Percentiles rank a stretch among this genome's conserved stretches.
Conservation (phyloP, 2,797 vertebrate species). For the Hylomyscus alleni region DNA sequence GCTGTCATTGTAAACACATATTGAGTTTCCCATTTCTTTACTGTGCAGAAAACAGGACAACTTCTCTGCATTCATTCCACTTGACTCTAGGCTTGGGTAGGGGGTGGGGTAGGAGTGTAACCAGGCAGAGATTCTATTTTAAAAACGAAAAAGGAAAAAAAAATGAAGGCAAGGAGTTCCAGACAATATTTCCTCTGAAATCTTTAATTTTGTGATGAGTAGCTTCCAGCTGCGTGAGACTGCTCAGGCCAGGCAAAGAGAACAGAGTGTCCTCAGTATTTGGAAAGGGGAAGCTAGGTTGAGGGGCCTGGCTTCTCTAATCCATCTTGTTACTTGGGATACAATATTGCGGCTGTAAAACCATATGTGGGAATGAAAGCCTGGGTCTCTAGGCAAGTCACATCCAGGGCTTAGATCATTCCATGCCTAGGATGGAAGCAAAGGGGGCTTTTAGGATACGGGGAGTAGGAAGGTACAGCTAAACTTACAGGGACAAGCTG, state of each 20-base stretch:
- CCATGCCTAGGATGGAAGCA: background rate
- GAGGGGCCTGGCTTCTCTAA: background rate
- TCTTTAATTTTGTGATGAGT: constrained; percentile 51
- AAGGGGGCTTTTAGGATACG: background rate
- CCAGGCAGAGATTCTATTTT: constrained; percentile 38
- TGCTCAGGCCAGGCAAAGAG: background rate
- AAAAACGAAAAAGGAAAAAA: background rate
- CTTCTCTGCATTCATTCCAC: constrained; percentile 44
- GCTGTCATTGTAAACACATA: constrained; percentile 87
- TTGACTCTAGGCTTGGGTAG: background rate
- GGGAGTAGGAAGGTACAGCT: background rate
- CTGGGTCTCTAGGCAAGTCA: background rate
- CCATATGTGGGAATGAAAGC: background rate
- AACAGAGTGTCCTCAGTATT: background rate
- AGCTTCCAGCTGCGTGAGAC: background rate
- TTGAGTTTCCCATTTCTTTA: constrained; percentile 80
- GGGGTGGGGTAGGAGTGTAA: background rate
- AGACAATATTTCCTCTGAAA: constrained; percentile 34
- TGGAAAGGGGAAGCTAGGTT: background rate
- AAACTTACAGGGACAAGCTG: background rate
- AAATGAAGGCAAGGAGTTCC: background rate
- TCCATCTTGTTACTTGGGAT: background rate
- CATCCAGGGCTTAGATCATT: background rate
- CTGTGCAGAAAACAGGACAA: constrained; percentile 39
- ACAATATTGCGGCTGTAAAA: background rate